Conservation (phyloP, 2,888 invertebrate species). For the Lasioglossum villosulum region DNA sequence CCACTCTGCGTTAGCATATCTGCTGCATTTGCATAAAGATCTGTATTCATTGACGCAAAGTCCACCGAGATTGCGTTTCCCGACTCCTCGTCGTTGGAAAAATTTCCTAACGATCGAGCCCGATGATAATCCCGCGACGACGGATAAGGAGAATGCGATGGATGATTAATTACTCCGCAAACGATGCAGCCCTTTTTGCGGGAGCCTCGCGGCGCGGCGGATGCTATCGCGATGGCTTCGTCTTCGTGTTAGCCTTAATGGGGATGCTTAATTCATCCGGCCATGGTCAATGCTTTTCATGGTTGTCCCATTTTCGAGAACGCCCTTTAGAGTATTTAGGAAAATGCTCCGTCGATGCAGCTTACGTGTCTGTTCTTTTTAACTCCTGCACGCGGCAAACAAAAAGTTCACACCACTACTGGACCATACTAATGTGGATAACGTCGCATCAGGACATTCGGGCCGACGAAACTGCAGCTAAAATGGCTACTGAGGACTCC, state of each 20-base stretch:
- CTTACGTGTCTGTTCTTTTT: background rate
- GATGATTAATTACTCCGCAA: conserved; percentile 45
- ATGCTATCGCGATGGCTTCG: conserved; percentile 41
- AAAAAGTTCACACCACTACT: background rate
- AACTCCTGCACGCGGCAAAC: background rate
- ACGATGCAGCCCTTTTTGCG: conserved; percentile 28
- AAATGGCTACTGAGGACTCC: background rate
- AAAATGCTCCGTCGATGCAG: background rate
- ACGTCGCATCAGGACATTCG: background rate
- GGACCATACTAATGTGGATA: background rate
- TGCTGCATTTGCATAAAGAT: conserved; percentile 18
- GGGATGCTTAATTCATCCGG: conserved; percentile 30
- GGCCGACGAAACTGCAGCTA: background rate
- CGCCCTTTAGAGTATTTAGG: background rate
- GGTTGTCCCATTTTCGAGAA: background rate
- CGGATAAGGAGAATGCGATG: background rate
- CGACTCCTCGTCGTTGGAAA: background rate
- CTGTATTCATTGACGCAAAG: background rate
- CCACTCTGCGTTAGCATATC: background rate
- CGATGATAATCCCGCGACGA: conserved; percentile 27
- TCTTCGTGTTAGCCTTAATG: conserved; percentile 35
- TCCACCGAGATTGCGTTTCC: background rate
- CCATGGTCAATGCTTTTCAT: conserved; percentile 13
- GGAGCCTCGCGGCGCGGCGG: background rate
- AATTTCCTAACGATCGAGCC: conserved; percentile 28